These are phyloP conservation scores for Cynopterus sphinx DNA, from an alignment of 2,797 vertebrate species.

Conservation along the genomic window DNA sequence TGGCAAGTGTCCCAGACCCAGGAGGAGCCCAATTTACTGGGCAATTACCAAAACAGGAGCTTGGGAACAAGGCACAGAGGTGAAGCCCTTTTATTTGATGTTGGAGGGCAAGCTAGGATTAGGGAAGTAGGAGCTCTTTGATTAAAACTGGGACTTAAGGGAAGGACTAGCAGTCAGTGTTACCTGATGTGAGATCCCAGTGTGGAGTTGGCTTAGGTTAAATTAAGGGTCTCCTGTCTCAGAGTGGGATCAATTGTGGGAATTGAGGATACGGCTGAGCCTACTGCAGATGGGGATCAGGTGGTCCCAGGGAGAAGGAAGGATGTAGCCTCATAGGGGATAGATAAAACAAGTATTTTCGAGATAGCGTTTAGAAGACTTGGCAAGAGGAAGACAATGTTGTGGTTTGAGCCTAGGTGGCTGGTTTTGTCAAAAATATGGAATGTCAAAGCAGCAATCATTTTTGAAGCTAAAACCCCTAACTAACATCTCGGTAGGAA, in stretches of 20 bases:
- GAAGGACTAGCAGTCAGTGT: neutral
- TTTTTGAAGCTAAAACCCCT: neutral
- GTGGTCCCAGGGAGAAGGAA: neutral
- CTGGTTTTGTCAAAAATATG: neutral
- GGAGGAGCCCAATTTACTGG: constrained; percentile 31
- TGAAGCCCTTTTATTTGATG: constrained; percentile 38
- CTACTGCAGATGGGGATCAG: neutral
- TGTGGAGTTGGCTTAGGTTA: neutral
- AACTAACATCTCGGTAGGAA: neutral
- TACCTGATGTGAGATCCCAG: neutral
- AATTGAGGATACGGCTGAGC: neutral
- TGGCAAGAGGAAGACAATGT: neutral
- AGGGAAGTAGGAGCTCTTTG: neutral
- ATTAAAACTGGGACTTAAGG: neutral
- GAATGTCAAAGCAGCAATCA: neutral
- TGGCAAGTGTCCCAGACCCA: constrained; percentile 5
- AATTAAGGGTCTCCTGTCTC: neutral
- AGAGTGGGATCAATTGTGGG: neutral
- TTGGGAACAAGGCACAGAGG: constrained; percentile 35
- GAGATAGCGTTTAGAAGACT: neutral
- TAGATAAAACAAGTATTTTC: neutral
- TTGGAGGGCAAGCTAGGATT: neutral
- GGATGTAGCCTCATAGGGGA: neutral
- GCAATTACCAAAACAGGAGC: neutral
- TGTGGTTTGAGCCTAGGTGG: neutral